phyloP scores from a whole-genome alignment of 64 coral and sea anemone genomes.

The Montipora capricornis region DNA sequence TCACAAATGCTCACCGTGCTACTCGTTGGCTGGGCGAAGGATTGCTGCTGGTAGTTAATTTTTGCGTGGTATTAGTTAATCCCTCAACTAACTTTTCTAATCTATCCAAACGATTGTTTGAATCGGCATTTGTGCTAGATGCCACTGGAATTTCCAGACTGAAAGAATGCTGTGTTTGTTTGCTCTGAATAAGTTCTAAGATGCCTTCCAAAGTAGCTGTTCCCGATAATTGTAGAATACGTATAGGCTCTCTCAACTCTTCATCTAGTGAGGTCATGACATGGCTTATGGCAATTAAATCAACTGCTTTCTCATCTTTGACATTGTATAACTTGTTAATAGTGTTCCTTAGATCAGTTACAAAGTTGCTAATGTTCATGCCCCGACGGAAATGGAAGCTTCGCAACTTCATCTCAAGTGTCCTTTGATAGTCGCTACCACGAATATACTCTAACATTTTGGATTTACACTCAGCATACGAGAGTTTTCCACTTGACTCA shows the following conservation, averaged over 20 bases:
- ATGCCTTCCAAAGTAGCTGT: too few species aligned
- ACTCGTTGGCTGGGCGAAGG: too few species aligned
- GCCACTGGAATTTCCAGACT: neutral
- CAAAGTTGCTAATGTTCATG: slow-evolving; percentile 24
- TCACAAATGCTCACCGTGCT: neutral
- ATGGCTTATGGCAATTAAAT: slow-evolving; percentile 56
- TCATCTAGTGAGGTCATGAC: slow-evolving; percentile 49
- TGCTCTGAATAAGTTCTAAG: too few species aligned
- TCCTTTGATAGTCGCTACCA: too few species aligned
- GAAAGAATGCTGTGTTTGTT: neutral
- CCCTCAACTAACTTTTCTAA: slow-evolving; percentile 51
- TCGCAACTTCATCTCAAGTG: neutral
- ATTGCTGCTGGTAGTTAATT: too few species aligned
- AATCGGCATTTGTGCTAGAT: neutral
- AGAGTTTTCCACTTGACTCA: too few species aligned
- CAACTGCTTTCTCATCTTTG: slow-evolving; percentile 31
- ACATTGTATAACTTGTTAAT: slow-evolving; percentile 26
- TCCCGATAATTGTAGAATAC: too few species aligned
- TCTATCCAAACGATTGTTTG: slow-evolving; percentile 17
- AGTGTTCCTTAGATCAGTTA: slow-evolving; percentile 53
- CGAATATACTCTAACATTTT: too few species aligned
- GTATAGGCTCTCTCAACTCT: neutral
- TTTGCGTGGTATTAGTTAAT: slow-evolving; percentile 2
- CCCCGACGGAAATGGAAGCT: slow-evolving; percentile 12
- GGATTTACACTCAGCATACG: too few species aligned